phyloP scores from a whole-genome alignment of 2,888 invertebrate species.

The Scaptodrosophila latifasciaeformis region DNA sequence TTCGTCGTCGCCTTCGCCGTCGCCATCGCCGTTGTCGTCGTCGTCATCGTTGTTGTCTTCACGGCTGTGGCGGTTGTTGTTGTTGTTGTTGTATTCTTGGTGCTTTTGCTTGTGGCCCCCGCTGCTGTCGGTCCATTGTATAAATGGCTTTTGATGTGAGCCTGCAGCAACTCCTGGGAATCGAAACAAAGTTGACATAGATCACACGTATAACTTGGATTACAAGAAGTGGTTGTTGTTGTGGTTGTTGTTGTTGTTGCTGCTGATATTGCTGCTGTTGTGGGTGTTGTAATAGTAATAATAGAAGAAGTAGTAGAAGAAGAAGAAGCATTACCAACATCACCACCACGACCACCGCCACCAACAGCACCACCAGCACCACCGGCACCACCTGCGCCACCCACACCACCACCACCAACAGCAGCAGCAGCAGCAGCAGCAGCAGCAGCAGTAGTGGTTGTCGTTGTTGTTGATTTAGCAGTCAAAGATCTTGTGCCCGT shows the following conservation, averaged over 20 bases:
- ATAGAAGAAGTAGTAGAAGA: no score
- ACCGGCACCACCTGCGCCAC: no score
- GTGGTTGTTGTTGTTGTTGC: slow-evolving; percentile 32
- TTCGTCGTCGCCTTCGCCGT: no score
- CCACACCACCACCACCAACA: no score
- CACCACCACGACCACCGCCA: no score
- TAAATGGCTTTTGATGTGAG: slow-evolving; percentile 75
- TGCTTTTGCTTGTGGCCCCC: neutral
- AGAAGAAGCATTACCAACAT: no score
- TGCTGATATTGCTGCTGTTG: slow-evolving; percentile 26
- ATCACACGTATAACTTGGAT: slow-evolving; percentile 72
- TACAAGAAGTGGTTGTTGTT: slow-evolving; percentile 40
- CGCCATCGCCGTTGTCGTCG: neutral
- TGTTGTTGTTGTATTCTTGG: neutral
- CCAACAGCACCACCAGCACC: no score
- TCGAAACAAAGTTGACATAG: slow-evolving; percentile 74
- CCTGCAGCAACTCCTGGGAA: slow-evolving; percentile 72
- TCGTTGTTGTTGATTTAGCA: no score
- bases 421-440: no score
- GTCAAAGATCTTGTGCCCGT: no score
- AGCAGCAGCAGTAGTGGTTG: no score
- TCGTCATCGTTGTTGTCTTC: neutral
- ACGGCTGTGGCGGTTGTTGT: neutral
- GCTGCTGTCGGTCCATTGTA: slow-evolving; percentile 69
- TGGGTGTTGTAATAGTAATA: no score